These are phyloP conservation scores for Ischnus inquisitorius DNA, from an alignment of 2,888 invertebrate species.

Conservation along the genomic window DNA sequence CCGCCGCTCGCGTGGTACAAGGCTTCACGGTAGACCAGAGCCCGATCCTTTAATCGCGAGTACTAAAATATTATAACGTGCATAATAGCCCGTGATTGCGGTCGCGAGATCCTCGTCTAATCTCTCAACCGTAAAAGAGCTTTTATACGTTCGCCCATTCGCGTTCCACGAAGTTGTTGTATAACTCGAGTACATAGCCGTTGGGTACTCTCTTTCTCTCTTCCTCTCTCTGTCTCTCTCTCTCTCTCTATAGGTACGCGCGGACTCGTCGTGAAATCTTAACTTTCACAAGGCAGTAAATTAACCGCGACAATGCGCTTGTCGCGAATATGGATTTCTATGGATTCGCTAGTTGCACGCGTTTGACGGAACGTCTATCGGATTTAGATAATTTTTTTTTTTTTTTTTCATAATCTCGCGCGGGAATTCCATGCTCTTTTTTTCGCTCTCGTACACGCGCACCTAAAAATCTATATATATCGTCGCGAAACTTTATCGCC, in stretches of 20 bases:
- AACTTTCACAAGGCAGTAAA: conserved; percentile 20
- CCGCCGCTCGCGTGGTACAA: conserved; percentile 4
- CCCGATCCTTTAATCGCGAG: conserved; percentile 78
- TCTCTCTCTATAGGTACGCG: no score
- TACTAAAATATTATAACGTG: conserved; percentile 79
- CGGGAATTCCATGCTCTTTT: neutral
- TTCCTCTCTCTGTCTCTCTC: neutral
- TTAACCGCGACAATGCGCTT: neutral
- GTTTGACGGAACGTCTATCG: neutral
- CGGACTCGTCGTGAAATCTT: conserved; percentile 9
- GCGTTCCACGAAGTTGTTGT: conserved; percentile 43
- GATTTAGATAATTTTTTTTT: neutral
- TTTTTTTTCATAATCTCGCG: neutral
- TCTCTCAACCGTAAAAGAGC: conserved; percentile 78
- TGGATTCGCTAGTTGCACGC: neutral
- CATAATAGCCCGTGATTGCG: conserved; percentile 76
- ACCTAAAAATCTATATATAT: neutral
- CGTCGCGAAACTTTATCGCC: neutral
- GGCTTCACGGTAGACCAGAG: conserved; percentile 69
- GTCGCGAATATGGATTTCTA: neutral
- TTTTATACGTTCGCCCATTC: conserved; percentile 74
- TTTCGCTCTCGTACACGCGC: neutral
- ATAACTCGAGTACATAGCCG: conserved; percentile 38
- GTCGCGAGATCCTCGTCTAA: conserved; percentile 77
- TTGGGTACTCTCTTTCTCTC: conserved; percentile 4